These are phyloP conservation scores for Meta bourneti DNA, from an alignment of 2,888 invertebrate species.

Conservation along the genomic window DNA sequence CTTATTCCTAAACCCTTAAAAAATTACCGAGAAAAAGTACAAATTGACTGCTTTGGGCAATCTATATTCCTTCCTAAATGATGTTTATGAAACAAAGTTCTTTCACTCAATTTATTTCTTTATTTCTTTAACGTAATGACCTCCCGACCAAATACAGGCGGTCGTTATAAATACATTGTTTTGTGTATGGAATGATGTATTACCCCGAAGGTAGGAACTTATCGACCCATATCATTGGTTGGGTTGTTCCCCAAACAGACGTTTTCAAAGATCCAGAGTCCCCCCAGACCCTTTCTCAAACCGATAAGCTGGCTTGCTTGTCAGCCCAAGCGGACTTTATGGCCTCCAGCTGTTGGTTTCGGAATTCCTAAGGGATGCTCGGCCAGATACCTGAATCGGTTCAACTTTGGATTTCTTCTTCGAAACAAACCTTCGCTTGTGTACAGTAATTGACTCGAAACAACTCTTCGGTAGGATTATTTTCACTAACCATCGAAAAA, in stretches of 20 bases:
- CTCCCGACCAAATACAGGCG: constrained; percentile 47
- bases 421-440: constrained; percentile 40
- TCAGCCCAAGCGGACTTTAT: constrained; percentile 66
- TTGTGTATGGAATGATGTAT: constrained; percentile 71
- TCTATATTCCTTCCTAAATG: constrained; percentile 59
- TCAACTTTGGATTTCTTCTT: constrained; percentile 65
- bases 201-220: constrained; percentile 69
- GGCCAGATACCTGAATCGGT: constrained; percentile 54
- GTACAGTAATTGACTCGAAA: constrained; percentile 30
- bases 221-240: constrained; percentile 73
- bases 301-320: constrained; percentile 71
- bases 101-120: constrained; percentile 64
- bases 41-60: constrained; percentile 63
- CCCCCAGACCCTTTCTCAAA: constrained; percentile 65
- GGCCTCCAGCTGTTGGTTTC: constrained; percentile 65
- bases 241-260: constrained; percentile 70
- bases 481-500: not conserved
- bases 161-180: constrained; percentile 74
- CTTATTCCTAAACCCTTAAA: constrained; percentile 44
- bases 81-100: constrained; percentile 69
- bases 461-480: not conserved
- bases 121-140: constrained; percentile 67
- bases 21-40: constrained; percentile 43
- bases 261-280: constrained; percentile 73
- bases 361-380: constrained; percentile 45